phyloP scores from a whole-genome alignment of 2,797 vertebrate species.

The Halcyon leucocephala region DNA sequence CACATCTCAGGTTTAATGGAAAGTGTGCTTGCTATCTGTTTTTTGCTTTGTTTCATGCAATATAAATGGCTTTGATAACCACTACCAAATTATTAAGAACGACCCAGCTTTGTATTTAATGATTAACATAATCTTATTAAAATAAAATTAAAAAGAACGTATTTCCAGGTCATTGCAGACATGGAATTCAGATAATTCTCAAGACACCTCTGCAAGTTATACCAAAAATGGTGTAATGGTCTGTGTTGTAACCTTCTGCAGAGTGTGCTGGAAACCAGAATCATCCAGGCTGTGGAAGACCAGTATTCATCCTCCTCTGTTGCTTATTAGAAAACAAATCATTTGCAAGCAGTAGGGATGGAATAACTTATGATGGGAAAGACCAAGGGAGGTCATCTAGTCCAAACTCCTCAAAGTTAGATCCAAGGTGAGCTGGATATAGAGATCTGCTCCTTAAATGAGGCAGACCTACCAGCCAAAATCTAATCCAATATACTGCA shows the following conservation, averaged over 20 bases:
- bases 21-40: accelerated
- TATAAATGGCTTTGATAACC: neutral
- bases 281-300: neutral
- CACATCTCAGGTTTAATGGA: neutral
- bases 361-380: neutral
- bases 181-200: neutral
- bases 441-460: neutral
- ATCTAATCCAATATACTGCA: neutral
- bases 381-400: neutral
- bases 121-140: neutral
- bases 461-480: neutral
- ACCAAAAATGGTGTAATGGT: neutral
- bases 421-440: neutral
- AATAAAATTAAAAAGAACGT: neutral
- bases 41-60: neutral
- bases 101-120: neutral
- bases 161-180: neutral
- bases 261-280: neutral
- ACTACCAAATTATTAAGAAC: neutral
- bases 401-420: neutral
- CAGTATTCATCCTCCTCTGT: neutral
- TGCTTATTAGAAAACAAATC: neutral
- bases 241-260: neutral
- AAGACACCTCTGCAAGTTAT: neutral
- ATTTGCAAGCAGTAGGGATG: neutral